Base-by-base conservation (phyloP, 92 coral and sea anemone species). In the Siderastrea siderea region DNA sequence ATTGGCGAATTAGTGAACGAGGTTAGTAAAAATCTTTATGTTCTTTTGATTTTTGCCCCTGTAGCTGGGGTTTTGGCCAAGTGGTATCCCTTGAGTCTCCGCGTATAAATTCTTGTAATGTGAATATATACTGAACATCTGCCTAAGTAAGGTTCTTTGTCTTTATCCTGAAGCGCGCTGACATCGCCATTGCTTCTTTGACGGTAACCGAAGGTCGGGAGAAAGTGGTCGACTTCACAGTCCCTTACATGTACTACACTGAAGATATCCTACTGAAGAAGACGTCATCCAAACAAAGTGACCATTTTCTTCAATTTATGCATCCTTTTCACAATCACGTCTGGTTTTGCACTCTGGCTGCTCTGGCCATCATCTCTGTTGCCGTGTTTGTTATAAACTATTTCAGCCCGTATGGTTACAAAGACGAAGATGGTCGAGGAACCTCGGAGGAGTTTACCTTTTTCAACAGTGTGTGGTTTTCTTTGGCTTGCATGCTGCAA, bases 231-330 rank as follows among this genome's bases (percentile, higher is more conserved):
- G 38, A 26, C 38, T 26, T 26, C 38, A 26, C 38, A 26, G 38
- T 26, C 38, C 38, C 38, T 26, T 26, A 26, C 38, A 91, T 91
- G 89, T 83, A 69, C 43, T 88, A 61, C 68, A 88, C 84, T 6
- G 81, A 71, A 9, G 69, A 87, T 2, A 59, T 91, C 19, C 73
- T 91, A 5, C 80, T 91, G 84, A 91, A 91, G 57, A 63, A 80
- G 51, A 75, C 62, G 47, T 57, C 73, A 11, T 38, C 78, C 46
- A 61, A 6, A 84, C 78, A 75, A 15, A 89, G 73, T 7, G 46
- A 6, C 9, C 76, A 86, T 26, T 86, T 73, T n/a, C 86, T 90
- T 2, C 90, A 90, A 45, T 93, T 93, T 63, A 78, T 90, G 96
- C 79, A 85, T 45, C 96, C 96, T 4, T 92, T 85, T 51, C 61